Evolutionary conservation across 2,113 vertebrate species (phyloP), one percentile per base, ranked within the genome.

Genomic region (Caracal caracal): DNA sequence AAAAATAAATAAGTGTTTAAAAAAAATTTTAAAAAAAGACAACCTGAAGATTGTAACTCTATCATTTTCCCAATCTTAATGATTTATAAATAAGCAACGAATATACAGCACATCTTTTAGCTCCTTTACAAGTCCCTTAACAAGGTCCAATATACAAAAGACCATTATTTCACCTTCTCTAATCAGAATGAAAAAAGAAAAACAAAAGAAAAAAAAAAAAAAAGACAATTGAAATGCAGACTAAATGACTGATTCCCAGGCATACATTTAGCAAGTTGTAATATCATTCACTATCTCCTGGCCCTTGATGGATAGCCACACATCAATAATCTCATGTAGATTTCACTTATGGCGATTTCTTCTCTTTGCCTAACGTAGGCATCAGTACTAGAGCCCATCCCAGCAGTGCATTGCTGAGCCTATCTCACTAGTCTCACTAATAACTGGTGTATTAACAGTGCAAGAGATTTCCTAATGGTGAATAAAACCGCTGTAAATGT

Each of bases 71-170:
- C 33, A 88, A 47, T 43, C 40, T 28, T 85, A 93, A 92, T 79
- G 7, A 94, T 92, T 90, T 84, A 81, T 40, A 85, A 59, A 85
- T 59, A 95, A 90, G 10, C 75, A 71, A 93, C 7, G 49, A 92
- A 79, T 40, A 73, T 30, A 17, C 1, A 35, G 10, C 5, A 37
- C 20, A 17, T 56, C n/a, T 84, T 90, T 83, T 24, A 70, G 22
- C 6, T 73, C 22, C 35, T 68, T 83, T 3, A 47, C 10, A 56
- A 92, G 81, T 84, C 94, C 49, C 26, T 90, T 90, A 65, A 61
- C 28, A 82, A 82, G 2, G 82, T 68, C 3, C 20, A 94, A 37
- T 17, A 78, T 53, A 70, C 1, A 89, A 81, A 78, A 26, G 16
- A 75, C 3, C 20, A n/a, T 88, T 82, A 87, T 82, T 94, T 89